phyloP scores from a whole-genome alignment of 2,797 vertebrate species.

The Enteromius trimaculatus region DNA sequence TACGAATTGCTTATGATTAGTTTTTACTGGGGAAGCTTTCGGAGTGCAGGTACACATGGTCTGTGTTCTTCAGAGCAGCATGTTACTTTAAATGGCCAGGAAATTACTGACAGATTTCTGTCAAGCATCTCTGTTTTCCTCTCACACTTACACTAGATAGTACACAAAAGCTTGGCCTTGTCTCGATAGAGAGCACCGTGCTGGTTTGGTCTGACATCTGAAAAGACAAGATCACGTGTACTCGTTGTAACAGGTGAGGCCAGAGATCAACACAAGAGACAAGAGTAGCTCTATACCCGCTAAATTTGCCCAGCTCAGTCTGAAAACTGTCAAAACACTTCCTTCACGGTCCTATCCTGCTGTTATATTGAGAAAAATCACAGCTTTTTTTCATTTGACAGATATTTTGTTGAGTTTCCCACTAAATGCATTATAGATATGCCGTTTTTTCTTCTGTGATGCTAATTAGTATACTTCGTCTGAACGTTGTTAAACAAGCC shows the following conservation, averaged over 20 bases:
- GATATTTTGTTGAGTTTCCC: neutral
- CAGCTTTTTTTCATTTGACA: neutral
- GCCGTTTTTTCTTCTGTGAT: neutral
- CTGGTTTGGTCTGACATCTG: conserved; percentile 24
- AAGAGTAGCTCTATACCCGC: neutral
- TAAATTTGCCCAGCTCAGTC: neutral
- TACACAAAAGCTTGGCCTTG: conserved; percentile 35
- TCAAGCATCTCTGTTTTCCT: conserved; percentile 16
- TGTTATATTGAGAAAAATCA: conserved; percentile 9
- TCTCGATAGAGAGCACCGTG: neutral
- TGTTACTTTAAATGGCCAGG: conserved; percentile 6
- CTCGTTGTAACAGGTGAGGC: conserved; percentile 6
- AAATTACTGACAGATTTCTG: conserved; percentile 33
- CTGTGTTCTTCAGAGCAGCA: neutral
- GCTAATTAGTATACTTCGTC: conserved; percentile 15
- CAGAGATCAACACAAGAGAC: neutral
- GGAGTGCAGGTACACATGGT: neutral
- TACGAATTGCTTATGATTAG: neutral
- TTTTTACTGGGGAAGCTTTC: conserved; percentile 7
- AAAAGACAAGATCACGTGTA: conserved; percentile 36
- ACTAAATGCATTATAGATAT: neutral
- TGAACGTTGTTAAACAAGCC: conserved; percentile 12
- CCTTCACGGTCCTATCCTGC: neutral
- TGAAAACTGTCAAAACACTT: conserved; percentile 25
- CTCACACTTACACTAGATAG: neutral